Conservation (phyloP, 2,797 vertebrate species). For the Chromobotia macracanthus region DNA sequence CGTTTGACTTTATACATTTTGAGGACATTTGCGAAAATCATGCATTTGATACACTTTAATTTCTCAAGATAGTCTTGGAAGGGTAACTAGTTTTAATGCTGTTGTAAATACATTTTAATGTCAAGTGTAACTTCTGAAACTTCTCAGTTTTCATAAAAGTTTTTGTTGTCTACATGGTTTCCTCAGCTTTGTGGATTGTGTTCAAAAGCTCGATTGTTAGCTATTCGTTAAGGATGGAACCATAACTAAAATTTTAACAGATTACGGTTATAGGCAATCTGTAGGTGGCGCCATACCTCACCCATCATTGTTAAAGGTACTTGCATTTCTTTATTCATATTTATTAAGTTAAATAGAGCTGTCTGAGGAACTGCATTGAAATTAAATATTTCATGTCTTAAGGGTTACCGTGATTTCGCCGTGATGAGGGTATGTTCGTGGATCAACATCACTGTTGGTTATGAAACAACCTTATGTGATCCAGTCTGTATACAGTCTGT, state of each 20-base stretch:
- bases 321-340: no score
- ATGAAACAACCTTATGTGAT: no score
- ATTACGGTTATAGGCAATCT: constrained; percentile 69
- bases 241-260: constrained; percentile 65
- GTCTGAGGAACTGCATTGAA: no score
- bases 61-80: neutral
- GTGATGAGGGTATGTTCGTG: no score
- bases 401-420: no score
- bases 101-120: constrained; percentile 26
- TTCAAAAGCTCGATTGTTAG: neutral
- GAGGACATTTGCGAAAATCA: neutral
- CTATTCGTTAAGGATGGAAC: constrained; percentile 48
- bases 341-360: no score
- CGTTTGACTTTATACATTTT: constrained; percentile 38
- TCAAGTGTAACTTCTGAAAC: neutral
- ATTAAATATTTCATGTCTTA: no score
- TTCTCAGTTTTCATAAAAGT: constrained; percentile 45
- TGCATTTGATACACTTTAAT: constrained; percentile 1
- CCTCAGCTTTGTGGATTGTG: neutral
- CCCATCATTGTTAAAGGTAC: no score
- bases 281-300: constrained; percentile 74
- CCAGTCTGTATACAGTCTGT: no score
- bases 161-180: neutral
- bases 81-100: constrained; percentile 23
- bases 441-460: no score